Percentiles rank a stretch among this genome's conserved stretches.
Evolutionary conservation across 2,888 invertebrate species (phyloP).

Genomic region (Acronicta psi): DNA sequence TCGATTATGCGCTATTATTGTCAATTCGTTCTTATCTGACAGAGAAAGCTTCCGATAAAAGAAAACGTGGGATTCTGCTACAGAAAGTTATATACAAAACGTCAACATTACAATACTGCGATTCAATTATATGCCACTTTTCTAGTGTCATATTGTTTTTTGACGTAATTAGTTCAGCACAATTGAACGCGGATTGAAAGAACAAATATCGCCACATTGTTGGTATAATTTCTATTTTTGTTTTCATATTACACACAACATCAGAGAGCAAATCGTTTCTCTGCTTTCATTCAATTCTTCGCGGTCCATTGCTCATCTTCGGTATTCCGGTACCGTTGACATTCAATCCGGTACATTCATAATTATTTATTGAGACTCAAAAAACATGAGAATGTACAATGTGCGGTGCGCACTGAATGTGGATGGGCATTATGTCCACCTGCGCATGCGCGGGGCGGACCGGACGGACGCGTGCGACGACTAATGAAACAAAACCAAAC

Average conservation of each 20-base stretch:
- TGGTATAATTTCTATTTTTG: constrained; percentile 32
- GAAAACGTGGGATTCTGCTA: constrained; percentile 84
- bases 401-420: constrained; percentile 58
- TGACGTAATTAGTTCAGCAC: constrained; percentile 64
- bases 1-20: constrained; percentile 74
- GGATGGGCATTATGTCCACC: constrained; percentile 54
- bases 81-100: constrained; percentile 76
- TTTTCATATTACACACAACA: constrained; percentile 39
- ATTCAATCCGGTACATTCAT: constrained; percentile 53
- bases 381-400: constrained; percentile 59
- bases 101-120: constrained; percentile 67
- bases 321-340: constrained; percentile 50
- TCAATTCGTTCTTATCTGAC: constrained; percentile 78
- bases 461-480: constrained; percentile 69
- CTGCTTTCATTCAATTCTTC: constrained; percentile 25
- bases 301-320: constrained; percentile 18
- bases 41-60: constrained; percentile 83
- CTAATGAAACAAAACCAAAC: constrained; percentile 56
- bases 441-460: constrained; percentile 56
- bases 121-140: constrained; percentile 72
- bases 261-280: constrained; percentile 31
- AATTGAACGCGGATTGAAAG: constrained; percentile 55
- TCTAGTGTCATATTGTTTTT: constrained; percentile 76
- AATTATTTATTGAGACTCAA: constrained; percentile 57
- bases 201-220: constrained; percentile 40